phyloP scores from a whole-genome alignment of 2,113 vertebrate species.

The Gavia stellata region DNA sequence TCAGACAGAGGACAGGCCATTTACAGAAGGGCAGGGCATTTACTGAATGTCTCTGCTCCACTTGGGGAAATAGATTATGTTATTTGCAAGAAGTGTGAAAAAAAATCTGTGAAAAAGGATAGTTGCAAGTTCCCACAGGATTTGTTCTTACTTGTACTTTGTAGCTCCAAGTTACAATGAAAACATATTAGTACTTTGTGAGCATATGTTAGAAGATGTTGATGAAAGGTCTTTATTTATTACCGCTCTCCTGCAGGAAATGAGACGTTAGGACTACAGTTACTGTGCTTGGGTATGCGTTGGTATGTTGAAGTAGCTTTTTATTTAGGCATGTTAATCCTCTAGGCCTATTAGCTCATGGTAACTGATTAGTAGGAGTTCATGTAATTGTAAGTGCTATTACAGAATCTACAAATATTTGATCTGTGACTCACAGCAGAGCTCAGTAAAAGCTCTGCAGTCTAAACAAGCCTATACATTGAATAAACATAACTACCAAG shows the following conservation, averaged over 20 bases:
- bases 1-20: background rate
- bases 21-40: background rate
- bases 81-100: background rate
- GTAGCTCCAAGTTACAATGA: background rate
- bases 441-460: slow-evolving; percentile 17
- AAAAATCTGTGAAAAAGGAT: background rate
- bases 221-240: slow-evolving; percentile 22
- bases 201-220: background rate
- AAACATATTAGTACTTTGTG: background rate
- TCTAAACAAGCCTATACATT: slow-evolving; percentile 32
- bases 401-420: slow-evolving; percentile 35
- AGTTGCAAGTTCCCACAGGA: background rate
- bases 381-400: background rate
- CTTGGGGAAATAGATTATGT: background rate
- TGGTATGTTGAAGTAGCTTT: background rate
- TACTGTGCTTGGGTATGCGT: background rate
- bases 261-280: background rate
- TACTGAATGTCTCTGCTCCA: background rate
- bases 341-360: background rate
- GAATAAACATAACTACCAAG: slow-evolving; percentile 46
- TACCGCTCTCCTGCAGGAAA: background rate
- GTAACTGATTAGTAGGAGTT: slow-evolving; percentile 5
- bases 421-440: background rate
- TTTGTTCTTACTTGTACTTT: background rate
- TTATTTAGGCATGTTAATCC: slow-evolving; percentile 23